Percentiles rank a stretch among this genome's conserved stretches.
Conservation (phyloP, 2,888 invertebrate species). For the Dysmachus trigonus region DNA sequence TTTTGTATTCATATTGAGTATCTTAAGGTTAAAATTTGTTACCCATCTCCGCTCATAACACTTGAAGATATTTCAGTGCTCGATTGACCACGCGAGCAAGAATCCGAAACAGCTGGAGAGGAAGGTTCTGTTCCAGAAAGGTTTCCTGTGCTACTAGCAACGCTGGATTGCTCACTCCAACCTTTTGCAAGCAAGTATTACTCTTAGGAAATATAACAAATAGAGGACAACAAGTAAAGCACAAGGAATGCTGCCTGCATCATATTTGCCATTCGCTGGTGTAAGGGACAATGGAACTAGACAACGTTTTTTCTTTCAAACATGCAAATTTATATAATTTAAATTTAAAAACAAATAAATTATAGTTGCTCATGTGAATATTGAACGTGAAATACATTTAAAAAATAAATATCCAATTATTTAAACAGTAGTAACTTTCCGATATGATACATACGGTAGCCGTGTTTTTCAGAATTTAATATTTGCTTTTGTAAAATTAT, state of each 20-base stretch:
- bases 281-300: not conserved
- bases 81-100: constrained; percentile 66
- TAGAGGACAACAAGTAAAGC: not conserved
- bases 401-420: too few species aligned
- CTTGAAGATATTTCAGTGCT: constrained; percentile 73
- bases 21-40: constrained; percentile 51
- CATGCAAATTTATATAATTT: not conserved
- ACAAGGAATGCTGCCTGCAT: not conserved
- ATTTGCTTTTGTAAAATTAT: too few species aligned
- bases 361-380: not conserved
- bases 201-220: constrained; percentile 6
- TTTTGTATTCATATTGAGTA: not conserved
- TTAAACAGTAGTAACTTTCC: too few species aligned
- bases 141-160: constrained; percentile 68
- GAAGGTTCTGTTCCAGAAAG: constrained; percentile 83
- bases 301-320: not conserved
- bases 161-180: constrained; percentile 87
- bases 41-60: constrained; percentile 73
- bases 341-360: not conserved
- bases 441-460: too few species aligned
- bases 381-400: not conserved
- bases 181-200: constrained; percentile 63
- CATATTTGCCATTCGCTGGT: not conserved
- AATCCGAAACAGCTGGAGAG: constrained; percentile 76
- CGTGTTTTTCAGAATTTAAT: too few species aligned